These are phyloP conservation scores for Anarsia innoxiella DNA, from an alignment of 2,888 invertebrate species.

Conservation along the genomic window DNA sequence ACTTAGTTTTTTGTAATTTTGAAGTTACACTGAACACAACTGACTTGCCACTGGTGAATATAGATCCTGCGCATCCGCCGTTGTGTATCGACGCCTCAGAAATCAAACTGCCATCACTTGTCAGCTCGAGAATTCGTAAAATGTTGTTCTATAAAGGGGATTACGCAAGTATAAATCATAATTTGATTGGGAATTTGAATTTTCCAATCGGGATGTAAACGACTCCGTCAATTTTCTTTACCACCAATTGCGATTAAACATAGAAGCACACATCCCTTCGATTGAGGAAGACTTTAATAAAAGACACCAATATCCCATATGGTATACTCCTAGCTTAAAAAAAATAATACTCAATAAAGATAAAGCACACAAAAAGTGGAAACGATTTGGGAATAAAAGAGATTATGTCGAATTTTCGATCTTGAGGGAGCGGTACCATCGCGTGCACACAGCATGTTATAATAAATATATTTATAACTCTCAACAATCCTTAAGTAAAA, in stretches of 20 bases:
- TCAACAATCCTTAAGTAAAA: background rate
- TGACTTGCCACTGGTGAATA: background rate
- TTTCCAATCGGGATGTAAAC: background rate
- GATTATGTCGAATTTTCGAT: slow-evolving; percentile 3
- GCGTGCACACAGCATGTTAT: background rate
- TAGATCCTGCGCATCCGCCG: background rate
- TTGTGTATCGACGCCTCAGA: background rate
- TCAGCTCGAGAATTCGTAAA: too few relatives aligned
- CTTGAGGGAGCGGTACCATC: background rate
- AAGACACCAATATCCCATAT: background rate
- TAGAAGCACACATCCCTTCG: background rate
- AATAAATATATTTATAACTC: background rate
- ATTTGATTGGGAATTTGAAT: background rate
- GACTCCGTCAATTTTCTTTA: slow-evolving; percentile 3
- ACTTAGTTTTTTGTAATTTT: background rate
- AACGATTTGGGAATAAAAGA: background rate
- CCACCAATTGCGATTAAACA: background rate
- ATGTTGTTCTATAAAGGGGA: too few relatives aligned
- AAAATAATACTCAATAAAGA: background rate
- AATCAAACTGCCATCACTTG: too few relatives aligned
- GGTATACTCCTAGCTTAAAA: background rate
- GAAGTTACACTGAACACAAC: background rate
- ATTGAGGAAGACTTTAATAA: background rate
- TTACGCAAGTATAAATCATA: slow-evolving; percentile 6
- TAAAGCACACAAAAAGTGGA: background rate